Percentiles rank a stretch among this genome's conserved stretches.
These are phyloP conservation scores for Noctilio leporinus DNA, from an alignment of 2,113 vertebrate species.

Conservation along the genomic window DNA sequence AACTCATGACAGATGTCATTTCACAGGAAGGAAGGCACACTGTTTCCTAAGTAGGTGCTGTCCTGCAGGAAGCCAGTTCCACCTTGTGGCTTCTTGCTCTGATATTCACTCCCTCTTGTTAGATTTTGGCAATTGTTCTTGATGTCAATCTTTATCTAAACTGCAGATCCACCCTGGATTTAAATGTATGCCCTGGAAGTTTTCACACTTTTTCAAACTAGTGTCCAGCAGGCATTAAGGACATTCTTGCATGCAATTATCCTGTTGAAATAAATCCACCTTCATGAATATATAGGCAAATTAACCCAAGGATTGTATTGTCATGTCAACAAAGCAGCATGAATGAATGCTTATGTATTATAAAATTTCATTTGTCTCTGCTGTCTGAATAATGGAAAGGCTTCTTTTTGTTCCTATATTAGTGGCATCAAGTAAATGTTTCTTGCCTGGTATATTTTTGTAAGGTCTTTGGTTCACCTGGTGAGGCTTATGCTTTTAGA, in stretches of 20 bases:
- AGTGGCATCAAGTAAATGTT: neutral
- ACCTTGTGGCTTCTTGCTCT: accelerated
- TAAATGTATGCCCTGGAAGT: accelerated
- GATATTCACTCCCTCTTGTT: accelerated
- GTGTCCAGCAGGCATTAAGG: neutral
- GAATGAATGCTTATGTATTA: accelerated
- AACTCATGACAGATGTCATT: neutral
- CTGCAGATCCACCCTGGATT: too few species aligned
- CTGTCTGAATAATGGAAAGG: accelerated
- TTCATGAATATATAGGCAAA: neutral
- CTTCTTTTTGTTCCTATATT: neutral
- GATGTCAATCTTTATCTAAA: accelerated
- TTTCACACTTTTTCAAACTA: neutral
- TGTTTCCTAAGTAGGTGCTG: too few species aligned
- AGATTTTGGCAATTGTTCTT: neutral
- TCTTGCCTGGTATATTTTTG: neutral
- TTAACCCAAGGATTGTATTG: accelerated
- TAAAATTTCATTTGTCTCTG: neutral
- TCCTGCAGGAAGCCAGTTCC: neutral
- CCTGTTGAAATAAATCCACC: neutral
- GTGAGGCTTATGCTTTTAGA: neutral
- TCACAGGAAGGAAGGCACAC: accelerated
- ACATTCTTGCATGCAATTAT: neutral
- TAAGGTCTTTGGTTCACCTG: neutral
- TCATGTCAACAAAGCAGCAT: accelerated